Percentiles rank a stretch among this genome's conserved stretches.
Evolutionary conservation across 2,888 invertebrate genomes (phyloP).

Genomic region (Boloria selene): DNA sequence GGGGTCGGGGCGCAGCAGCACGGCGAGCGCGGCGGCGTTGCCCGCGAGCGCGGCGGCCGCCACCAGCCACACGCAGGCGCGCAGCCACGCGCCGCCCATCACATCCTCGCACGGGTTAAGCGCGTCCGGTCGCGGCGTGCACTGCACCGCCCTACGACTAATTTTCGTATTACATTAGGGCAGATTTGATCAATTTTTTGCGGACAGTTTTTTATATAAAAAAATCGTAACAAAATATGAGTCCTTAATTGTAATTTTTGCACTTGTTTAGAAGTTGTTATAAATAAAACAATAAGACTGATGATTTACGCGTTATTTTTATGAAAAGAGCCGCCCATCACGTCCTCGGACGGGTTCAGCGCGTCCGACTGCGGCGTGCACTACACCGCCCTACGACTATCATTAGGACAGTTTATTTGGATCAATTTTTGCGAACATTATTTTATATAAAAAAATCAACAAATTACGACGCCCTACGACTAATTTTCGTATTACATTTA

Average conservation of each 20-base stretch:
- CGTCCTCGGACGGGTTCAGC: conserved; percentile 94
- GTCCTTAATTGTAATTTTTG: too few relatives aligned
- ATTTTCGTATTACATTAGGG: too few relatives aligned
- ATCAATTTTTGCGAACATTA: too few relatives aligned
- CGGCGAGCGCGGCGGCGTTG: conserved; percentile 90
- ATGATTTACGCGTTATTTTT: too few relatives aligned
- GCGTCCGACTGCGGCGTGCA: conserved; percentile 90
- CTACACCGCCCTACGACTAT: conserved; percentile 79
- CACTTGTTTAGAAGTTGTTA: too few relatives aligned
- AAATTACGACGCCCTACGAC: too few relatives aligned
- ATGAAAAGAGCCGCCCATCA: conserved; percentile 94
- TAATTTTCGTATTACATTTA: conserved; percentile 41
- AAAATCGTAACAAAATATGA: too few relatives aligned
- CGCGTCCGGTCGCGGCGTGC: conserved; percentile 89
- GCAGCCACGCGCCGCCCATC: conserved; percentile 90
- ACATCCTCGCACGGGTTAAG: conserved; percentile 95
- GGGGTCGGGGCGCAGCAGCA: conserved; percentile 82
- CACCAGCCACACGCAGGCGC: conserved; percentile 93
- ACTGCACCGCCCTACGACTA: conserved; percentile 79
- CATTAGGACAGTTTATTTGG: too few relatives aligned
- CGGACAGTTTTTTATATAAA: too few relatives aligned
- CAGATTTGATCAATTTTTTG: too few relatives aligned
- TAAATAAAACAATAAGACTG: too few relatives aligned
- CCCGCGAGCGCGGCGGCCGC: conserved; percentile 91
- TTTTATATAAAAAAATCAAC: too few relatives aligned